Percentiles rank a stretch among this genome's conserved stretches.
phyloP scores from a whole-genome alignment of 2,888 invertebrate species.

The Cylloceria caligata region DNA sequence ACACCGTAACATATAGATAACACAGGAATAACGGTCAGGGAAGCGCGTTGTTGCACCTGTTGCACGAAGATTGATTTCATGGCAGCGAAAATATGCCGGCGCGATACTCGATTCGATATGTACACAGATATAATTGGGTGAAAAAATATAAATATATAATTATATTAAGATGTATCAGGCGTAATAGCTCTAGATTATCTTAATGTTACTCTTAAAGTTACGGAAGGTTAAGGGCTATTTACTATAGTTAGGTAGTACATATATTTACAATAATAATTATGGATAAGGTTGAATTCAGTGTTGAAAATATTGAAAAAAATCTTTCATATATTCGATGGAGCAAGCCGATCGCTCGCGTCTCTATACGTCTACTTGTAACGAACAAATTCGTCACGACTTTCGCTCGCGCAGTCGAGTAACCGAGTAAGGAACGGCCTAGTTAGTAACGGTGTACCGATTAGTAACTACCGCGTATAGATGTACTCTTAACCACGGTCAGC shows the following conservation, averaged over 20 bases:
- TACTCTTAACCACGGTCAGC: no score
- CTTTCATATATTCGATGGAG: no score
- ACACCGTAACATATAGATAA: background rate
- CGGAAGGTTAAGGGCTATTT: background rate
- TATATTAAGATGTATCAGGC: constrained; percentile 1
- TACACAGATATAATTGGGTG: constrained; percentile 5
- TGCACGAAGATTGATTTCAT: background rate
- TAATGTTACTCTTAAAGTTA: background rate
- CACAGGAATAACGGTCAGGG: background rate
- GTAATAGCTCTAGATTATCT: background rate
- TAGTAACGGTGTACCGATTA: no score
- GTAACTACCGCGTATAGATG: no score
- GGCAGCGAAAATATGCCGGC: background rate
- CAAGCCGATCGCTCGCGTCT: no score
- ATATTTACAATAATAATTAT: constrained; percentile 1
- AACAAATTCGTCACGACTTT: background rate
- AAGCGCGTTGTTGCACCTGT: background rate
- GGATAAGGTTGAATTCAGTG: background rate
- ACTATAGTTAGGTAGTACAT: background rate
- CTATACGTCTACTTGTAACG: no score
- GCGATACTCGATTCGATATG: background rate
- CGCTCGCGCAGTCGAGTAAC: background rate
- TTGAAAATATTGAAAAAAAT: background rate
- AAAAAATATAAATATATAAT: constrained; percentile 4
- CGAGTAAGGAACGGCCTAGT: no score